These are phyloP conservation scores for Archilochus colubris DNA, from an alignment of 2,113 vertebrate species.

Conservation along the genomic window DNA sequence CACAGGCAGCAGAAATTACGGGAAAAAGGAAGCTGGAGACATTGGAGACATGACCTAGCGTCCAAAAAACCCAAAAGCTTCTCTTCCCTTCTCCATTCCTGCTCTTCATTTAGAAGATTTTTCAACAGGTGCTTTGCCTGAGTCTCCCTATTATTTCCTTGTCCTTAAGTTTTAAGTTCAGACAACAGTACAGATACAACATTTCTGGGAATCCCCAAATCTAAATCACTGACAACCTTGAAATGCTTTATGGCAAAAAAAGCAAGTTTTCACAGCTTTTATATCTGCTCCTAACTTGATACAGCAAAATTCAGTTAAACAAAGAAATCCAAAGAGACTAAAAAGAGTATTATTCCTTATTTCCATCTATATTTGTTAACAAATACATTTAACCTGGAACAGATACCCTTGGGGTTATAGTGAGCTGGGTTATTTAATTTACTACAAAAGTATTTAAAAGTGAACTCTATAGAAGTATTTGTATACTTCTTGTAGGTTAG, in stretches of 20 bases:
- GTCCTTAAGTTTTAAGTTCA: background rate
- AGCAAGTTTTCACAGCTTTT: background rate
- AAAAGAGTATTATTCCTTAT: background rate
- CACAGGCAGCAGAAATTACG: background rate
- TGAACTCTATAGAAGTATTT: background rate
- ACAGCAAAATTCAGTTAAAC: background rate
- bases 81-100: background rate
- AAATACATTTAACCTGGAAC: background rate
- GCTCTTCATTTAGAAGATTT: background rate
- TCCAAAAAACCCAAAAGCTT: background rate
- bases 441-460: background rate
- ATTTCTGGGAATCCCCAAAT: background rate
- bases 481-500: background rate
- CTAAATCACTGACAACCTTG: background rate
- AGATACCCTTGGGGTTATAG: background rate
- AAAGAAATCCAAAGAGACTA: background rate
- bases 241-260: background rate
- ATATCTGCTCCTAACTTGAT: background rate
- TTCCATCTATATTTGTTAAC: background rate
- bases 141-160: background rate
- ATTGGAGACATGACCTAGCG: background rate
- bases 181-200: background rate
- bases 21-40: background rate
- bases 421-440: background rate
- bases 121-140: background rate